Conservation (phyloP, 2,113 vertebrate species). For the Gracilinanus agilis region DNA sequence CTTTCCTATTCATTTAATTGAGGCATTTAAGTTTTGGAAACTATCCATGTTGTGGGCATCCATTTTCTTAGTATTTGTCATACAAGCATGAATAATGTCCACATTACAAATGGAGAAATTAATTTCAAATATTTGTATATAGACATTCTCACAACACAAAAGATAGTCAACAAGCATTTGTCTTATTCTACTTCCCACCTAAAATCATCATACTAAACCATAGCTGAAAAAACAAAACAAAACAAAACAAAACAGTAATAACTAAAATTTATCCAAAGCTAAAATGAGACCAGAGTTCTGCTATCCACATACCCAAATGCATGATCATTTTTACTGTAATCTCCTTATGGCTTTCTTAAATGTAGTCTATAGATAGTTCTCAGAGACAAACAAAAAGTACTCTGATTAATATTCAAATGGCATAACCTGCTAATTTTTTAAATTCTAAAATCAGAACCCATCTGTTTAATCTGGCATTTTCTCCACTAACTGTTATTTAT, state of each 20-base stretch:
- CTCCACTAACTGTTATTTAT: slow-evolving; percentile 25
- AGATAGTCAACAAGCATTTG: background rate
- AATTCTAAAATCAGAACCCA: slow-evolving; percentile 40
- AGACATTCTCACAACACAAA: background rate
- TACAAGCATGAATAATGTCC: background rate
- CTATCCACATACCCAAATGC: background rate
- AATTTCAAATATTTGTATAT: background rate
- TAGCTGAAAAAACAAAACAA: too few species aligned
- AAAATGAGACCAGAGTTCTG: background rate
- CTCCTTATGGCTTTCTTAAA: background rate
- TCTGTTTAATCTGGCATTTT: slow-evolving; percentile 55
- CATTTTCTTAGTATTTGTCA: background rate
- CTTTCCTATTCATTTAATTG: background rate
- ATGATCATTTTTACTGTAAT: background rate
- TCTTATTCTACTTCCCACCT: background rate
- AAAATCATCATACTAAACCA: background rate
- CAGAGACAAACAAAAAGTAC: background rate
- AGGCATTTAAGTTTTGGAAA: background rate
- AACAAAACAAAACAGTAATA: too few species aligned
- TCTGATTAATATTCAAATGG: slow-evolving; percentile 7
- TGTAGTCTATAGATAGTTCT: background rate
- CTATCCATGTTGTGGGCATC: background rate
- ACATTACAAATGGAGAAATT: background rate
- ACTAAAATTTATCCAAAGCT: background rate
- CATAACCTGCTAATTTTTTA: background rate